These are phyloP conservation scores for Rhyzopertha dominica DNA, from an alignment of 1,140 invertebrate genomes.

Conservation along the genomic window DNA sequence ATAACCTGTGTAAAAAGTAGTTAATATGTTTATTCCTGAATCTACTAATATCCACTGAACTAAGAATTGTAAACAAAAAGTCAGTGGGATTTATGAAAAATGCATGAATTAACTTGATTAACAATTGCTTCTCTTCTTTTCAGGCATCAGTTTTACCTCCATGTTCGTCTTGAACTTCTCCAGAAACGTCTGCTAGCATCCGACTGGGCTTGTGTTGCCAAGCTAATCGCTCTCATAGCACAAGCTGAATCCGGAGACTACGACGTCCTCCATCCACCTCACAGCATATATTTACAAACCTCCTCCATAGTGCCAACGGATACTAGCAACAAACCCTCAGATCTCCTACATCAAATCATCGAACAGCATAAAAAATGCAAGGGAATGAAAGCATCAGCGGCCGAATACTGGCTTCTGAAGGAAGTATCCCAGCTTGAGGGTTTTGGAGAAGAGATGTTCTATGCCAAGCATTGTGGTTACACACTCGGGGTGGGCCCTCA, in stretches of 20 bases:
- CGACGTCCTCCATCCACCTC: conserved; percentile 54
- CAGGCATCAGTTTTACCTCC: conserved; percentile 78
- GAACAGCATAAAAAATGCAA: conserved; percentile 57
- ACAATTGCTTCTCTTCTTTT: conserved; percentile 29
- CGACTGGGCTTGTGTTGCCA: conserved; percentile 64
- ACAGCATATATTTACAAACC: conserved; percentile 58
- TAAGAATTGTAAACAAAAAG: too few species aligned
- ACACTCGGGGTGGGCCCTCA: conserved; percentile 73
- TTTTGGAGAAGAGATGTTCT: conserved; percentile 80
- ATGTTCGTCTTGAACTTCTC: conserved; percentile 68
- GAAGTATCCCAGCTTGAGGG: conserved; percentile 70
- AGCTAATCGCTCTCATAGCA: conserved; percentile 69
- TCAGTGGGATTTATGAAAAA: too few species aligned
- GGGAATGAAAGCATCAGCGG: conserved; percentile 55
- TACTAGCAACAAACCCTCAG: conserved; percentile 54
- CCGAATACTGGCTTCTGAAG: conserved; percentile 76
- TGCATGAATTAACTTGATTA: neutral
- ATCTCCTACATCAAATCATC: conserved; percentile 58
- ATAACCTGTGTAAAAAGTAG: too few species aligned
- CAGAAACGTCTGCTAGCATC: conserved; percentile 64
- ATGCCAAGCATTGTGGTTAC: conserved; percentile 55
- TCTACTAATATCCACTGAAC: too few species aligned
- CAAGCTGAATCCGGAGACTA: conserved; percentile 67
- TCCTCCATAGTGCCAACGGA: conserved; percentile 43
- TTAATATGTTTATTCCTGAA: too few species aligned